Evolutionary conservation across 2,888 invertebrate genomes (phyloP).

Genomic region (Dione juno): DNA sequence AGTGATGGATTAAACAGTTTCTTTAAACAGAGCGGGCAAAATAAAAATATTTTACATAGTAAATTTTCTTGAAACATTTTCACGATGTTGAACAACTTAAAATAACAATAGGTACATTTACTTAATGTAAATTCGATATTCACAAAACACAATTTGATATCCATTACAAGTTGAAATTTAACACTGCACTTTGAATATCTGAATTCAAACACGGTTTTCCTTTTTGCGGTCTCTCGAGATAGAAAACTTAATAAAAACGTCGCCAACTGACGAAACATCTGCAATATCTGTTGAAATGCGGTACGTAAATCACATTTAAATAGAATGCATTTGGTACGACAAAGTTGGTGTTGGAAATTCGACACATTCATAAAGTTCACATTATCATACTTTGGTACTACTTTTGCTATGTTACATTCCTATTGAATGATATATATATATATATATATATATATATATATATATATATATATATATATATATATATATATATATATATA

Average conservation of each 20-base stretch:
- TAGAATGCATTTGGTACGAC: slow-evolving; percentile 62
- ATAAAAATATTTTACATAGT: no score
- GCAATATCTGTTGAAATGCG: slow-evolving; percentile 66
- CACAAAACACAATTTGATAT: slow-evolving; percentile 24
- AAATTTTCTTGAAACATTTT: not conserved
- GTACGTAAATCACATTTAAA: slow-evolving; percentile 67
- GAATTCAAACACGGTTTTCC: slow-evolving; percentile 45
- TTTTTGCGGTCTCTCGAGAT: slow-evolving; percentile 43
- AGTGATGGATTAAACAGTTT: no score
- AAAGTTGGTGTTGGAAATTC: slow-evolving; percentile 63
- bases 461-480: no score
- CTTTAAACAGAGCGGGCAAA: not conserved
- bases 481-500: no score
- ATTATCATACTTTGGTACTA: slow-evolving; percentile 11
- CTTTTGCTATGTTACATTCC: not conserved
- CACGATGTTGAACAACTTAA: not conserved
- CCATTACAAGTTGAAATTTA: slow-evolving; percentile 43
- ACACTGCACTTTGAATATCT: slow-evolving; percentile 42
- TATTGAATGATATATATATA: not conserved
- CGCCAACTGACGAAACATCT: slow-evolving; percentile 62
- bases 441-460: not conserved
- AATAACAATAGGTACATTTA: not conserved
- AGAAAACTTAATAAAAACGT: slow-evolving; percentile 61
- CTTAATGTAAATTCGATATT: not conserved
- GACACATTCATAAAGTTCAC: slow-evolving; percentile 51